phyloP scores from a whole-genome alignment of 2,113 vertebrate genomes.

The Chiloscyllium plagiosum region DNA sequence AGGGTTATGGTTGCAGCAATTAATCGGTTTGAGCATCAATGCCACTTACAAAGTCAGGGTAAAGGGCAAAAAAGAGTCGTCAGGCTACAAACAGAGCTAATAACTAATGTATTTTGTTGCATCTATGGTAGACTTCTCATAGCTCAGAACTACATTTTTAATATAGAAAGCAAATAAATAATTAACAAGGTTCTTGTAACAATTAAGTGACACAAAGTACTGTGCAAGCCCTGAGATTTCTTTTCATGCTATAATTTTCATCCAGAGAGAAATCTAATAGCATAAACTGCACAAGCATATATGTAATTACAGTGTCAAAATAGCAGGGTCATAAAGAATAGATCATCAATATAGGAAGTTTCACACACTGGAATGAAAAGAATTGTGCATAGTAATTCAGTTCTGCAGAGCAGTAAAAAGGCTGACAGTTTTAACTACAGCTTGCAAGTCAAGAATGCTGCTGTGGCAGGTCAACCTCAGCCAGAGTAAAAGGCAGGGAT shows the following conservation, averaged over 20 bases:
- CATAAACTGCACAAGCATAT: background rate
- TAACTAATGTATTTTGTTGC: background rate
- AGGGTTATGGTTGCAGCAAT: background rate
- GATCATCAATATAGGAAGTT: background rate
- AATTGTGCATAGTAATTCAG: background rate
- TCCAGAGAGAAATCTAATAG: conserved; percentile 1
- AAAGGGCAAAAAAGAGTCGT: background rate
- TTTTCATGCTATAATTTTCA: conserved; percentile 21
- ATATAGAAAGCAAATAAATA: conserved; percentile 17
- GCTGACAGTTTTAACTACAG: background rate
- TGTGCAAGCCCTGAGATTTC: conserved; percentile 11
- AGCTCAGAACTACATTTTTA: background rate
- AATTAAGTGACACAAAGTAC: background rate
- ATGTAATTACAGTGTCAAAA: background rate
- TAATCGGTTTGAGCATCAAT: background rate
- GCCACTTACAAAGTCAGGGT: background rate
- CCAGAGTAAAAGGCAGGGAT: background rate
- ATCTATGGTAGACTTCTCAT: background rate
- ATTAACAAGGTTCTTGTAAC: conserved; percentile 18
- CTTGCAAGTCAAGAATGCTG: background rate
- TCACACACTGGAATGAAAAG: background rate
- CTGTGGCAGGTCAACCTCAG: background rate
- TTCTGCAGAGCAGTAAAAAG: background rate
- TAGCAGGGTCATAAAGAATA: background rate
- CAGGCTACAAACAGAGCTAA: background rate